Conservation (phyloP, 2,797 vertebrate species). For the Rallus crepitans region DNA sequence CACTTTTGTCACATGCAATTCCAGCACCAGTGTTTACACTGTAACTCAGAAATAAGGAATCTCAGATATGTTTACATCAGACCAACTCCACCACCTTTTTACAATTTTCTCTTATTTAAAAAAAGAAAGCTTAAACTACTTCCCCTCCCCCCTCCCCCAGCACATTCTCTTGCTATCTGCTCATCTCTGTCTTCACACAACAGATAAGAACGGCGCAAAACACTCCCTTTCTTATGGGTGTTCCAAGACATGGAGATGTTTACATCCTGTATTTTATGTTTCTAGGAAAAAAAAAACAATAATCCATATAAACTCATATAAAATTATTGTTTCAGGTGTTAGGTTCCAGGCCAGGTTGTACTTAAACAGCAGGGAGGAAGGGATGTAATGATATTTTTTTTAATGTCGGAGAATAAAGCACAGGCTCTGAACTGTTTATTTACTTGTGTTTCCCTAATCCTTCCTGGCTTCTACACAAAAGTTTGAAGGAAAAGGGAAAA, state of each 20-base stretch:
- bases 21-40: neutral
- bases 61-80: neutral
- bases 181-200: neutral
- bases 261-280: neutral
- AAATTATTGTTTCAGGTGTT: neutral
- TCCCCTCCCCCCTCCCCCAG: too few species aligned
- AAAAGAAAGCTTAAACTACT: neutral
- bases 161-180: neutral
- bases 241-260: neutral
- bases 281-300: neutral
- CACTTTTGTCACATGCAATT: neutral
- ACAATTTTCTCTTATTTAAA: neutral
- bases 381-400: neutral
- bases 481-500: neutral
- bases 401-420: neutral
- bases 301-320: fast-evolving
- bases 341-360: neutral
- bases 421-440: neutral
- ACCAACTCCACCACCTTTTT: neutral
- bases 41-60: neutral
- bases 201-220: neutral
- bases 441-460: neutral
- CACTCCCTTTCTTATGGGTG: neutral
- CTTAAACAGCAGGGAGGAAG: neutral
- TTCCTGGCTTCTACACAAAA: neutral